These are phyloP conservation scores for Thalassarche chlororhynchos DNA, from an alignment of 2,113 vertebrate species.

Conservation along the genomic window DNA sequence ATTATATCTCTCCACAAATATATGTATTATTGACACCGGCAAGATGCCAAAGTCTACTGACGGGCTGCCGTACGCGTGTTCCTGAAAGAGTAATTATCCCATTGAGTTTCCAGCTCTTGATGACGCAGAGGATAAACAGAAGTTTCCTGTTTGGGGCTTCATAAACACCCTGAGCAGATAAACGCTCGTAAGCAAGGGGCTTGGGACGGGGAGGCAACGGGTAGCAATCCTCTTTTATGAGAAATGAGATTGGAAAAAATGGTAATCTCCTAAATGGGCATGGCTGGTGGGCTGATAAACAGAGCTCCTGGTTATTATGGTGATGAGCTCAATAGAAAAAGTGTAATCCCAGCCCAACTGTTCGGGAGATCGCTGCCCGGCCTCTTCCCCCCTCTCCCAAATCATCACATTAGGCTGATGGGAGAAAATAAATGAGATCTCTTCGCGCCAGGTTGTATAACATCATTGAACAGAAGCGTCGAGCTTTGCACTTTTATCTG, in stretches of 20 bases:
- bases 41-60: constrained; percentile 35
- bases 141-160: constrained; percentile 19
- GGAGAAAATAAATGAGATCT: constrained; percentile 62
- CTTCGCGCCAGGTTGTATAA: constrained; percentile 54
- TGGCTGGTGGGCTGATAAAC: constrained; percentile 69
- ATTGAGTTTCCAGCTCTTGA: constrained; percentile 33
- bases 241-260: constrained; percentile 80
- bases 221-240: constrained; percentile 79
- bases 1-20: background rate
- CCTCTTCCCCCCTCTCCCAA: constrained; percentile 5
- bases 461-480: constrained; percentile 18
- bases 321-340: constrained; percentile 68
- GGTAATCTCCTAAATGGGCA: constrained; percentile 80
- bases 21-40: background rate
- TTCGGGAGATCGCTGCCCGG: constrained; percentile 46
- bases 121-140: constrained; percentile 57
- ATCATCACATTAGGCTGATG: constrained; percentile 75
- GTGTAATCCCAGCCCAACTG: constrained; percentile 74
- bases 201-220: constrained; percentile 10
- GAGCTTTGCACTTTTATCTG: constrained; percentile 9
- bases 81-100: constrained; percentile 48
- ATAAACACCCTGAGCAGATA: constrained; percentile 57
- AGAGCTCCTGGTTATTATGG: constrained; percentile 73
- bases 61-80: background rate
- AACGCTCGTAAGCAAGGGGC: constrained; percentile 23